phyloP scores from a whole-genome alignment of 1,140 invertebrate species.

The Drosophila kurseongensis region DNA sequence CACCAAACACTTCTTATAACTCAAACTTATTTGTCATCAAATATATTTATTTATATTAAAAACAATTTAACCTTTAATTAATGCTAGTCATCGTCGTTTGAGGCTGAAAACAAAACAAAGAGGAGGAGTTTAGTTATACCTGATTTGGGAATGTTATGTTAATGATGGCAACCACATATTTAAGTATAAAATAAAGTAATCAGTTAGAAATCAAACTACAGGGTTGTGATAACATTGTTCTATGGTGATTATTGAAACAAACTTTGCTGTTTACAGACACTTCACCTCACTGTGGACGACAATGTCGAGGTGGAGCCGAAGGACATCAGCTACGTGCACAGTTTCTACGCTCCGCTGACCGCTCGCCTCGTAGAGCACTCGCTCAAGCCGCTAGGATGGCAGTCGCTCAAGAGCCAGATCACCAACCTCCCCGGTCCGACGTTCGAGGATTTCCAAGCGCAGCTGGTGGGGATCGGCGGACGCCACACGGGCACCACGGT shows the following conservation, averaged over 20 bases:
- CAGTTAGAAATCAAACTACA: background rate
- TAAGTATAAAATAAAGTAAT: too few relatives aligned
- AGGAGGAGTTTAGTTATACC: too few relatives aligned
- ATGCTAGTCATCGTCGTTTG: too few relatives aligned
- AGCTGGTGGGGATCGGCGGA: slow-evolving; percentile 85
- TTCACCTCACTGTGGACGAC: slow-evolving; percentile 94
- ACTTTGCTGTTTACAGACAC: slow-evolving; percentile 85
- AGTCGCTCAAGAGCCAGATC: slow-evolving; percentile 87
- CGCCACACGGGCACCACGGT: slow-evolving; percentile 86
- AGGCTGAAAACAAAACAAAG: too few relatives aligned
- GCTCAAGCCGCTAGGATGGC: slow-evolving; percentile 89
- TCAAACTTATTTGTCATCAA: too few relatives aligned
- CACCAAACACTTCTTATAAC: too few relatives aligned
- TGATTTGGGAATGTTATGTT: too few relatives aligned
- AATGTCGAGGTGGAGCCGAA: slow-evolving; percentile 92
- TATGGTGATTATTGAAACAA: background rate
- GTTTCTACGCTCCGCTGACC: slow-evolving; percentile 97
- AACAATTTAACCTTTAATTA: too few relatives aligned
- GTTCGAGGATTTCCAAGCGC: slow-evolving; percentile 87
- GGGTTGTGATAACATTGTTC: too few relatives aligned
- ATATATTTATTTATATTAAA: too few relatives aligned
- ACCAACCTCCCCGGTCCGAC: slow-evolving; percentile 87
- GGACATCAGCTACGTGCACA: slow-evolving; percentile 97
- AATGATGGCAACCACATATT: too few relatives aligned
- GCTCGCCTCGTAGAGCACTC: slow-evolving; percentile 94